Base-by-base conservation (phyloP, 2,888 invertebrate genomes). In the Spisula solida region DNA sequence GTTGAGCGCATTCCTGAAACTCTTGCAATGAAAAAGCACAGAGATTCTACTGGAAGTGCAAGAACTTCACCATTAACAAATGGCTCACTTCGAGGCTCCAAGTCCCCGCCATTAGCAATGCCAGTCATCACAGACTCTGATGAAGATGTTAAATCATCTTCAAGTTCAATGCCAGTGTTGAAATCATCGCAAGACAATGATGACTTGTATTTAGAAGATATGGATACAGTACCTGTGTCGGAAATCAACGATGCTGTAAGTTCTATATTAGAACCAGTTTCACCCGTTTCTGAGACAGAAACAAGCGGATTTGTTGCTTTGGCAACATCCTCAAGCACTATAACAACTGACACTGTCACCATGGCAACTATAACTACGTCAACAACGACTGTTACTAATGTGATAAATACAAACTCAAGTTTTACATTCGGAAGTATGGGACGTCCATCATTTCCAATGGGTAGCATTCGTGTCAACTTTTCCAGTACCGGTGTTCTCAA, bases 1-100 rank as follows among this genome's bases (percentile, higher is more conserved):
- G 95, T 96, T 82, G 96, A 96, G 89, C 94, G 96, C 51, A 95
- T 96, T 87, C 94, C 94, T 34, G 94, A 94, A n/a, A 91, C 92
- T 75, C 87, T 94, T 12, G 90, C 94, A 31, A 87, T 93, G 90
- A 94, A 93, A 88, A 94, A 93, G 82, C 91, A 90, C 47, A 66
- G 79, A 47, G 86, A 91, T 70, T 81, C 88, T n/a, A 51, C 78
- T 47, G 82, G 87, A 41, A 87, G 88, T 86, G 88, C 91, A 18
- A 79, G 91, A 31, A 88, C 88, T 84, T 90, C 87, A 60, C 79
- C 79, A 34, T 75, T 90, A 51, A 89, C 91, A 14, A 91, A 91
- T 83, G 89, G 90, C 60, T 87, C 91, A 70, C 75, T 89, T 29
- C 82, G 87, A 51, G 81, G 83, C 20, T 87, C 89, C 48, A 89